Conservation (phyloP, 2,113 vertebrate species). For the Callospermophilus lateralis region DNA sequence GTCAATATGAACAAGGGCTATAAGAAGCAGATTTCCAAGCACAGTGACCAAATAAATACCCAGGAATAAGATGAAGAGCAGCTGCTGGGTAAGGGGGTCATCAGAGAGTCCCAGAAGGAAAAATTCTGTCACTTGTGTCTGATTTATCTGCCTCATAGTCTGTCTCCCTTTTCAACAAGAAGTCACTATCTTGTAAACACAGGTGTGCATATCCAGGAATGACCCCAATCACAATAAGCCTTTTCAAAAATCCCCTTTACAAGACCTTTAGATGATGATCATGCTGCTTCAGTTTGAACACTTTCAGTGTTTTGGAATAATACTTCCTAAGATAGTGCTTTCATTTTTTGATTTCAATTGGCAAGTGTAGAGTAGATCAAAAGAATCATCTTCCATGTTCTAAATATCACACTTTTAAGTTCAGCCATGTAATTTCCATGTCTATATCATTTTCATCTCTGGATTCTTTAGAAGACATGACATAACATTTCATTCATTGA, state of each 20-base stretch:
- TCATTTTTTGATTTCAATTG: neutral
- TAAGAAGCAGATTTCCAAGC: conserved; percentile 78
- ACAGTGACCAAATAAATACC: conserved; percentile 77
- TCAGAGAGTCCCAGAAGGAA: conserved; percentile 78
- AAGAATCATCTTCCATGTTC: conserved; percentile 11
- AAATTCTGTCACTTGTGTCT: conserved; percentile 71
- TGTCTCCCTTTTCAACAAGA: neutral
- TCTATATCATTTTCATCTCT: too few species aligned
- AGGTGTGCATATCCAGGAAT: neutral
- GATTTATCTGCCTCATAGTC: conserved; percentile 69
- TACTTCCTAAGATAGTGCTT: neutral
- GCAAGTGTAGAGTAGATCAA: neutral
- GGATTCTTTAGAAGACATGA: too few species aligned
- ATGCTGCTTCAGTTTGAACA: neutral
- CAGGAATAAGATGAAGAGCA: conserved; percentile 74
- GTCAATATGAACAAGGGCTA: conserved; percentile 67
- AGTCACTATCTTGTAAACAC: neutral
- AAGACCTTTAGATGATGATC: neutral
- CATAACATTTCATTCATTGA: neutral
- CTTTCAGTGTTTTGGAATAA: neutral
- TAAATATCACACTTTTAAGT: neutral
- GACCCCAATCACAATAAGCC: neutral
- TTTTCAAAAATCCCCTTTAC: neutral
- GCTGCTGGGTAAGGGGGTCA: conserved; percentile 32
- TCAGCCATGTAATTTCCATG: neutral